A percentile compares a stretch with the other conserved stretches of the same genome.
phyloP scores from a whole-genome alignment of 2,888 invertebrate species.

The Phaonia tiefii region DNA sequence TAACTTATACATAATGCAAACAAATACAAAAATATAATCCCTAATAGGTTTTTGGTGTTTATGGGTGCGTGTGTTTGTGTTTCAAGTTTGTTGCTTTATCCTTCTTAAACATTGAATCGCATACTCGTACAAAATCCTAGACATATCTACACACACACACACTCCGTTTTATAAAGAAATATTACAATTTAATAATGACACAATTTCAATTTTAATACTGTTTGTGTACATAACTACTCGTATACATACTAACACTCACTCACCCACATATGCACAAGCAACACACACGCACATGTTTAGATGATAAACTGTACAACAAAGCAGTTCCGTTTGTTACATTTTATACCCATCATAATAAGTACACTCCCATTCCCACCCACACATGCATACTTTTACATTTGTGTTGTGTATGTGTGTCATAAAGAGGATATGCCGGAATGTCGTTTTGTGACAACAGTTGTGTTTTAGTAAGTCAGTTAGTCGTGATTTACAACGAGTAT shows the following conservation, averaged over 20 bases:
- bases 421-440: background rate
- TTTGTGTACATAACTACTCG: constrained; percentile 12
- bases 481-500: constrained; percentile 24
- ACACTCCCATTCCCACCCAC: background rate
- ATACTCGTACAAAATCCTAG: background rate
- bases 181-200: constrained; percentile 48
- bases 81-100: background rate
- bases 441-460: constrained; percentile 45
- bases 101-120: background rate
- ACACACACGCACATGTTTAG: background rate
- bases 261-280: background rate
- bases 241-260: background rate
- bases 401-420: background rate
- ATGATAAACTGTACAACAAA: constrained; percentile 24
- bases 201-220: constrained; percentile 44
- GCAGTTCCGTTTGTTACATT: constrained; percentile 30
- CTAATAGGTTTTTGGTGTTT: background rate
- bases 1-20: too few relatives aligned
- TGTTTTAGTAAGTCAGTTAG: constrained; percentile 33
- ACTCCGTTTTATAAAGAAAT: background rate
- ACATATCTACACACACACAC: background rate
- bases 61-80: constrained; percentile 1
- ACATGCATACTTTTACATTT: background rate
- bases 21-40: background rate
- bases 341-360: constrained; percentile 12